Conservation (phyloP, 2,888 invertebrate species). For the Chrysopilus asiliformis region DNA sequence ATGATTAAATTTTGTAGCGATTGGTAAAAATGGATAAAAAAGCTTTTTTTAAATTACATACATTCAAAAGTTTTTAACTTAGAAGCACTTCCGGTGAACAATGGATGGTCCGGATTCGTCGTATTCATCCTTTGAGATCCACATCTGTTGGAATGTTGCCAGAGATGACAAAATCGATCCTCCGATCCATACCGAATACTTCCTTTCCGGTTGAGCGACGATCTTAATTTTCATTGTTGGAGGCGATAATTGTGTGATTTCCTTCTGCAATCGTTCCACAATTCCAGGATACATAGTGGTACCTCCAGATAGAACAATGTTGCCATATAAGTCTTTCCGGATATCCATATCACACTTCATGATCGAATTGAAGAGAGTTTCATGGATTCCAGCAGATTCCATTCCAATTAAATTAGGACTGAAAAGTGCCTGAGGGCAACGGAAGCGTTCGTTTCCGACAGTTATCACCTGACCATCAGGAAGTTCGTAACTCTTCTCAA, state of each 20-base stretch:
- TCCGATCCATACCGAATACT: slow-evolving; percentile 93
- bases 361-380: slow-evolving; percentile 84
- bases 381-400: slow-evolving; percentile 77
- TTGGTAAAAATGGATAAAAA: no score
- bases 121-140: slow-evolving; percentile 95
- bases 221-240: slow-evolving; percentile 91
- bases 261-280: slow-evolving; percentile 41
- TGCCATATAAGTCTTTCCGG: slow-evolving; percentile 77
- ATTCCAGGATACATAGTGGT: slow-evolving; percentile 62
- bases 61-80: no score
- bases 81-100: slow-evolving; percentile 98
- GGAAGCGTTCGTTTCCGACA: no score
- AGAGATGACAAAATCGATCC: slow-evolving; percentile 81
- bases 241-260: slow-evolving; percentile 73
- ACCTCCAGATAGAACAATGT: slow-evolving; percentile 71
- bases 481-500: slow-evolving; percentile 72
- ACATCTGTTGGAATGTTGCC: slow-evolving; percentile 91
- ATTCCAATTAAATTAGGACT: slow-evolving; percentile 57
- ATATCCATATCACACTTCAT: slow-evolving; percentile 87
- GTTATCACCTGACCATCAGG: slow-evolving; percentile 76
- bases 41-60: no score
- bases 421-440: slow-evolving; percentile 44
- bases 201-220: slow-evolving; percentile 85
- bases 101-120: slow-evolving; percentile 93
- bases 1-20: no score